Conservation (phyloP, 2,113 vertebrate species). For the Hyperopisus bebe region DNA sequence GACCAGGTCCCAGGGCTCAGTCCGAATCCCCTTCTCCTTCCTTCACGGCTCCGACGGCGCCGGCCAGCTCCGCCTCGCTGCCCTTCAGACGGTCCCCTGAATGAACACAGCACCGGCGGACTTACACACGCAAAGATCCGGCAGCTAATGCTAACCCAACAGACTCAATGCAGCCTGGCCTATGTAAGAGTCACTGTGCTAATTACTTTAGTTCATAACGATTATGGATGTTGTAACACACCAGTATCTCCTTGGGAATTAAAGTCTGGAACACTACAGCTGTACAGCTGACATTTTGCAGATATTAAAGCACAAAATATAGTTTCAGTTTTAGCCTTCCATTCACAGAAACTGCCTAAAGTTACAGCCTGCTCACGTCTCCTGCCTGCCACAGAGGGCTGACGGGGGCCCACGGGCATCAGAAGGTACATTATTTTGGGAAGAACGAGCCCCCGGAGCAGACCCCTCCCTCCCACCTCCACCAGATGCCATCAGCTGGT, state of each 20-base stretch:
- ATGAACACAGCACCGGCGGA: not conserved
- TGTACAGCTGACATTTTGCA: not conserved
- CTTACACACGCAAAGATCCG: rapidly evolving
- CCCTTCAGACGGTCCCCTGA: constrained; percentile 83
- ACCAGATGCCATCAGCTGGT: not conserved
- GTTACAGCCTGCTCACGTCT: not conserved
- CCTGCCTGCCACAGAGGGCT: not conserved
- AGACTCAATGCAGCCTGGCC: not conserved
- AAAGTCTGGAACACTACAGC: not conserved
- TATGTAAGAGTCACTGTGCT: not conserved
- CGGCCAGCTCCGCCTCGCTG: constrained; percentile 76
- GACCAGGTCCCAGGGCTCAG: constrained; percentile 47
- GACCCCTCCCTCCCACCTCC: not conserved
- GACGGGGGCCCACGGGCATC: not conserved
- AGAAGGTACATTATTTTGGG: not conserved
- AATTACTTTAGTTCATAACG: not conserved
- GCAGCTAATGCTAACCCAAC: not conserved
- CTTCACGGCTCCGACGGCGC: constrained; percentile 59
- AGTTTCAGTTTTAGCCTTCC: not conserved
- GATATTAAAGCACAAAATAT: not conserved
- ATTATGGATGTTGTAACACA: not conserved
- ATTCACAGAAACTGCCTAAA: not conserved
- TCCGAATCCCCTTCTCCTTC: constrained; percentile 75
- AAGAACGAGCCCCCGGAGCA: not conserved
- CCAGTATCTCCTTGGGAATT: not conserved